These are phyloP conservation scores for Gavia stellata DNA, from an alignment of 2,113 vertebrate genomes.

Conservation along the genomic window DNA sequence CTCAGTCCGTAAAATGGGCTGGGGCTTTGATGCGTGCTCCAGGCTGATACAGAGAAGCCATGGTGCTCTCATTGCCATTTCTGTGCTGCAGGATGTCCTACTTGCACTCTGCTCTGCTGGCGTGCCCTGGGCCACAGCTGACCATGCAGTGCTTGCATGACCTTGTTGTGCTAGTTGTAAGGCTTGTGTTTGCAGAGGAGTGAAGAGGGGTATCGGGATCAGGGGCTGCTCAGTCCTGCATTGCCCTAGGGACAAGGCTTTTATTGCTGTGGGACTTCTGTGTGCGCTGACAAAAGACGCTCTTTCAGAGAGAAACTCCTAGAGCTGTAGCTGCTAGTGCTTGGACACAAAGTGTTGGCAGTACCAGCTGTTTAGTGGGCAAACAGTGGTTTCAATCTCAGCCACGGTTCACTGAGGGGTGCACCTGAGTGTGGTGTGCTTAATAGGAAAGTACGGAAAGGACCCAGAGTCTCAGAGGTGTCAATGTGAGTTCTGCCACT, in stretches of 20 bases:
- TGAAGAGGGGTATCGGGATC: not conserved
- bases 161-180: not conserved
- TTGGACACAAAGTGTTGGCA: not conserved
- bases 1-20: not conserved
- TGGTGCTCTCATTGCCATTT: not conserved
- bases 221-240: not conserved
- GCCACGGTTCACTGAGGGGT: not conserved
- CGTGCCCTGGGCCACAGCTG: no score
- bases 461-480: not conserved
- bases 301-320: not conserved
- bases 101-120: not conserved
- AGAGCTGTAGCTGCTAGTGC: not conserved
- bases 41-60: not conserved
- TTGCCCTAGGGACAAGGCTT: not conserved
- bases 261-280: rapidly evolving
- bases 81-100: not conserved
- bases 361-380: not conserved
- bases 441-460: not conserved
- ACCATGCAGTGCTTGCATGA: not conserved
- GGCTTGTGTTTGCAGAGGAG: not conserved
- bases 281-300: not conserved
- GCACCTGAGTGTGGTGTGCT: not conserved
- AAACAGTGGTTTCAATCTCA: not conserved
- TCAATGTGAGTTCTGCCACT: not conserved
- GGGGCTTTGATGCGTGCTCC: not conserved